Conservation (phyloP, 2,113 vertebrate species). For the Nicator chloris region DNA sequence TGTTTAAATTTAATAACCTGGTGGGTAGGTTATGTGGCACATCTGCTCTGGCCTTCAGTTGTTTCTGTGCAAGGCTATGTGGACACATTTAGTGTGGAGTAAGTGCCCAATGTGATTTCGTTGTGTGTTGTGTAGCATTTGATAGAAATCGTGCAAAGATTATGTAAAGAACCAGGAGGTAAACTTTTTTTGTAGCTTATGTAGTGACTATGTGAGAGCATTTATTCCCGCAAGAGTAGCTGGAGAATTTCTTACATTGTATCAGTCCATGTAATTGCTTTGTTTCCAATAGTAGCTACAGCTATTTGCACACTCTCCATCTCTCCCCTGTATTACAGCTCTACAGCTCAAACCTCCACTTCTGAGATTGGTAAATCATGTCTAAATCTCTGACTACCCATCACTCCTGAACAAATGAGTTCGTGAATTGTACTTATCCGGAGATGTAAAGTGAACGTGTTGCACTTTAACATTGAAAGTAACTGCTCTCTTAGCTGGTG, state of each 20-base stretch:
- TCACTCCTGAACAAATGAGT: neutral
- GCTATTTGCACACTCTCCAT: neutral
- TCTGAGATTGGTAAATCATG: conserved; percentile 1
- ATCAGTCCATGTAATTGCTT: neutral
- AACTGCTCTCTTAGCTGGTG: neutral
- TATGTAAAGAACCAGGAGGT: neutral
- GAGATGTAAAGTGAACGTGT: neutral
- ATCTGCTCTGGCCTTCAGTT: neutral
- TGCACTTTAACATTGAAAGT: neutral
- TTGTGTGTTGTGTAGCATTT: neutral
- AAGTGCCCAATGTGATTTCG: neutral
- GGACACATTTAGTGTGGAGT: neutral
- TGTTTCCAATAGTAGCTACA: neutral
- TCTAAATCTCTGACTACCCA: neutral
- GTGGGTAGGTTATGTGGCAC: neutral
- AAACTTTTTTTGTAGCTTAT: neutral
- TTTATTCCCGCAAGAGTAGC: neutral
- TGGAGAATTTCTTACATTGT: neutral
- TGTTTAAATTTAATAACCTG: neutral
- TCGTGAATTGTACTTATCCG: neutral
- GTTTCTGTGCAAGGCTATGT: neutral
- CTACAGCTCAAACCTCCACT: neutral
- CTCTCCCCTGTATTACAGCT: neutral
- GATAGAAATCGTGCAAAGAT: neutral
- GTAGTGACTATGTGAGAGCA: neutral